Percentiles rank a stretch among this genome's conserved stretches.
Evolutionary conservation across 2,888 invertebrate species (phyloP).

Genomic region (Platycheirus rosarum): DNA sequence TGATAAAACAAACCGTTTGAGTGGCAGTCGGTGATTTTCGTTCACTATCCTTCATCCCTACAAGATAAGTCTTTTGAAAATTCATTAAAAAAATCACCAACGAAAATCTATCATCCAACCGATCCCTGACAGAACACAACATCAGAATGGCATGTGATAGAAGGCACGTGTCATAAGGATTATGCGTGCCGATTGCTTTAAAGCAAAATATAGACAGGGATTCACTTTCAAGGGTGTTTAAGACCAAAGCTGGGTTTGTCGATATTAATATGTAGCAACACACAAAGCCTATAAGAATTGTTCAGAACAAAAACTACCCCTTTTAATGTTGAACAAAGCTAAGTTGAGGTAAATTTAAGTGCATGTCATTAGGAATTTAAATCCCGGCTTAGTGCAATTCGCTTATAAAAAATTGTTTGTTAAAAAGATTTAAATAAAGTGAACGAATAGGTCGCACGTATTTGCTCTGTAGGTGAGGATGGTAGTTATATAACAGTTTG

Average conservation of each 20-base stretch:
- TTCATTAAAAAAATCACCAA: conserved; percentile 43
- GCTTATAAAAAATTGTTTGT: no score
- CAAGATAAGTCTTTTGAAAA: conserved; percentile 19
- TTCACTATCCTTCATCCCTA: conserved; percentile 5
- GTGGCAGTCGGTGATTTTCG: conserved; percentile 31
- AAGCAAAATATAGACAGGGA: not conserved
- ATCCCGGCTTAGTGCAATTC: not conserved
- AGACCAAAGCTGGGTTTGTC: conserved; percentile 26
- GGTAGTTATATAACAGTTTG: no score
- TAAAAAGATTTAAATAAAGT: no score
- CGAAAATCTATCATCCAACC: conserved; percentile 54
- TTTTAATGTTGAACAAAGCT: conserved; percentile 10
- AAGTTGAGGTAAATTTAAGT: conserved; percentile 33
- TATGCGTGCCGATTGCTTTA: conserved; percentile 56
- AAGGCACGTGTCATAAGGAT: conserved; percentile 65
- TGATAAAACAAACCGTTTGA: conserved; percentile 6
- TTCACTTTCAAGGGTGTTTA: conserved; percentile 26
- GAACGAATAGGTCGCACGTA: no score
- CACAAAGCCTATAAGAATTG: conserved; percentile 28
- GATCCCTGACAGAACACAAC: conserved; percentile 40
- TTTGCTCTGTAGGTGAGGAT: no score
- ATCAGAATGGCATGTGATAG: conserved; percentile 54
- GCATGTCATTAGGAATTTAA: conserved; percentile 3
- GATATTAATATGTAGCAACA: conserved; percentile 46
- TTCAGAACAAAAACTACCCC: conserved; percentile 33